A percentile compares a stretch with the other conserved stretches of the same genome.
Conservation (phyloP, 2,888 invertebrate species). For the Leptogaster cylindrica region DNA sequence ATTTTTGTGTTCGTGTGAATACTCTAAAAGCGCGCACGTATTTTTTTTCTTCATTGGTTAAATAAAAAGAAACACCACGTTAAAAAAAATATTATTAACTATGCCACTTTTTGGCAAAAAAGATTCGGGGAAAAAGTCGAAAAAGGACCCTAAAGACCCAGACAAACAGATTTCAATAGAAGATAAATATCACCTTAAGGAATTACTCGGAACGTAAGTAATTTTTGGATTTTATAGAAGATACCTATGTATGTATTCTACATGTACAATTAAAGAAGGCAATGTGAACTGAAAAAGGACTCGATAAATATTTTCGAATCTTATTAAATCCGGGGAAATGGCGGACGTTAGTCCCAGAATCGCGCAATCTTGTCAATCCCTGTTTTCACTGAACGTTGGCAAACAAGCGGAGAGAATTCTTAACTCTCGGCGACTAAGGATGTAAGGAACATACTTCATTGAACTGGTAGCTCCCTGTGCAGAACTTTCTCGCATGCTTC, state of each 20-base stretch:
- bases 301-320: too few species aligned
- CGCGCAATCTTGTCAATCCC: too few species aligned
- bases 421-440: too few species aligned
- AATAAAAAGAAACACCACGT: conserved; percentile 11
- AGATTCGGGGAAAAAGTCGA: conserved; percentile 83
- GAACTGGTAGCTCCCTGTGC: too few species aligned
- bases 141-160: conserved; percentile 77
- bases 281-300: too few species aligned
- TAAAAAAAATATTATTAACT: conserved; percentile 55
- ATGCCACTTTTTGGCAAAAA: conserved; percentile 94
- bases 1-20: not conserved
- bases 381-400: too few species aligned
- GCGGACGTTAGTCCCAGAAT: too few species aligned
- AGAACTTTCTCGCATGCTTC: too few species aligned
- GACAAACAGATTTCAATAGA: conserved; percentile 84
- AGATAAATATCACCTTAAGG: conserved; percentile 89
- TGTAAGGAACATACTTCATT: too few species aligned
- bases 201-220: conserved; percentile 85
- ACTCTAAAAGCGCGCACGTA: not conserved
- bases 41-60: not conserved
- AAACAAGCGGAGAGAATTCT: too few species aligned
- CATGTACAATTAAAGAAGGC: not conserved
- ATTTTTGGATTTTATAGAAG: conserved; percentile 49
- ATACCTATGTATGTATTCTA: not conserved
- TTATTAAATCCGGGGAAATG: too few species aligned